Evolutionary conservation across 2,113 vertebrate genomes (phyloP), one percentile per base, ranked within the genome.

Genomic region (Microcebus griseorufus): DNA sequence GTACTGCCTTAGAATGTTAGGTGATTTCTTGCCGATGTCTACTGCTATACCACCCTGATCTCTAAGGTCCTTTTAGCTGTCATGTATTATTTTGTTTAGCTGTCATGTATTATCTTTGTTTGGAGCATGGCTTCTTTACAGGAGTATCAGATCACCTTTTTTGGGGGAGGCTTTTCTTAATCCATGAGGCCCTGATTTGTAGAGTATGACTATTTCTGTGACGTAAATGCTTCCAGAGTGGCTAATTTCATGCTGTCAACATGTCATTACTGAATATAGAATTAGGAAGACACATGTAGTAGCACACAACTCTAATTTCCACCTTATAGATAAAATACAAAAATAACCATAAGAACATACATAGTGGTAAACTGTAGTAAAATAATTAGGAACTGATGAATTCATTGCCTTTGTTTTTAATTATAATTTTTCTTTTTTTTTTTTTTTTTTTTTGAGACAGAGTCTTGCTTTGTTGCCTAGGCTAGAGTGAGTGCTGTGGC

Each of bases 281-380:
- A 90, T 65, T 72, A 72, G 55, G 86, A 90, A 65, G 84, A 75
- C 18, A n/a, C 34, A 55, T 58, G 53, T 20, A 18, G 53, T 93
- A 90, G n/a, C 53, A 29, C 42, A 51, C n/a, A 79, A 73, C 64
- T 79, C 2, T 72, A 45, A 55, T 55, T 84, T 90, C 62, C 1
- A 90, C 29, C 25, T 80, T 62, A 42, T 18, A 37, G 55, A 65
- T 65, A 80, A 37, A 79, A 51, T 62, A 70, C 23, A 8, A 70
- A 78, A 85, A 55, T 58, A 65, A 29, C 39, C 32, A 13, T 45
- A 58, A 62, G 85, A 89, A 73, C 8, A 51, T 34, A 45, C n/a
- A 65, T 82, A 62, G 87, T 73, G n/a, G 42, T 73, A 92, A 86
- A 86, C 39, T 72, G n/a, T 79, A 90, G 53, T 96, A 53, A 94